Percentiles rank a stretch among this genome's conserved stretches.
Conservation (phyloP, 1,140 invertebrate species). For the Chrysomallon squamiferum region DNA sequence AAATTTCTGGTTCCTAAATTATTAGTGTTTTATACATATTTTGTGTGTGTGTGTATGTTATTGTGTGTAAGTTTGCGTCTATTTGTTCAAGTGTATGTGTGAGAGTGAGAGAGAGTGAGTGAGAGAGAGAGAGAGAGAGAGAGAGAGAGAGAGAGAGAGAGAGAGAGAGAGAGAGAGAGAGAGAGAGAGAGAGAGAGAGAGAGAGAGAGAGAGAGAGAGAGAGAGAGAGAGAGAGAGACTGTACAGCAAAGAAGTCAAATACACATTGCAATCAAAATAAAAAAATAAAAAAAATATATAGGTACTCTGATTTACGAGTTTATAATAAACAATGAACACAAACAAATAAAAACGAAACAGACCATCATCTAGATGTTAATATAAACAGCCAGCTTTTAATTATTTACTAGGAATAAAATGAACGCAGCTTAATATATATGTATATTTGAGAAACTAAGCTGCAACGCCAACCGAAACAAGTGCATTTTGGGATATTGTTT, state of each 20-base stretch:
- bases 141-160: conserved; percentile 1
- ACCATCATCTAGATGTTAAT: too few relatives aligned
- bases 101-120: background rate
- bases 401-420: too few relatives aligned
- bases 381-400: too few relatives aligned
- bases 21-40: background rate
- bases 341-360: background rate
- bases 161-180: background rate
- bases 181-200: conserved; percentile 5
- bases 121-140: background rate
- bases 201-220: conserved; percentile 8
- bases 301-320: too few relatives aligned
- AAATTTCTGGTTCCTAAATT: too few relatives aligned
- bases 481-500: too few relatives aligned
- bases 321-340: too few relatives aligned
- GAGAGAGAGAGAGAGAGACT: conserved; percentile 5
- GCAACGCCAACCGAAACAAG: too few relatives aligned
- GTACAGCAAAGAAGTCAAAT: background rate
- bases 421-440: too few relatives aligned
- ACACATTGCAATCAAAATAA: background rate
- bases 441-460: too few relatives aligned
- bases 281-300: background rate
- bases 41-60: background rate
- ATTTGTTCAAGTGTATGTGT: background rate
- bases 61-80: background rate